phyloP scores from a whole-genome alignment of 2,797 vertebrate species.

The Neoniphon sammara region DNA sequence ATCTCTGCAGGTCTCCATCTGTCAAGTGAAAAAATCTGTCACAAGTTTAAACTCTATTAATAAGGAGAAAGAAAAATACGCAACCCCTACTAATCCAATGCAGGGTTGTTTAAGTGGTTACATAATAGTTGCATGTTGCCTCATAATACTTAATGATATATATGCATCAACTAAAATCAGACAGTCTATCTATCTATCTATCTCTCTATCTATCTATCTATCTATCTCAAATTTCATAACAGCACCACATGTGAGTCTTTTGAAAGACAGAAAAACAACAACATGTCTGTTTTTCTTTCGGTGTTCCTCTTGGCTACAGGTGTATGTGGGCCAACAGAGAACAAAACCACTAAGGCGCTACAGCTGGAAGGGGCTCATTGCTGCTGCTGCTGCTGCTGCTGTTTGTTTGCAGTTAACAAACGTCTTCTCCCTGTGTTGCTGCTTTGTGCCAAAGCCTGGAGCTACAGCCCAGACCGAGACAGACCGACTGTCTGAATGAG shows the following conservation, averaged over 20 bases:
- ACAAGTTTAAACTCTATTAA: no score
- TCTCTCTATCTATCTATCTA: background rate
- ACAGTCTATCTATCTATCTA: background rate
- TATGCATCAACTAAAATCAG: no score
- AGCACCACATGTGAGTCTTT: slow-evolving; percentile 1
- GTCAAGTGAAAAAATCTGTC: background rate
- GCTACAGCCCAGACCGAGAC: slow-evolving; percentile 68
- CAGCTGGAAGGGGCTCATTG: slow-evolving; percentile 26
- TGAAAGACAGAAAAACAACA: slow-evolving; percentile 27
- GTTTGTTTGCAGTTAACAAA: slow-evolving; percentile 60
- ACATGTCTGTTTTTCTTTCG: slow-evolving; percentile 11
- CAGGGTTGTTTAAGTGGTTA: no score
- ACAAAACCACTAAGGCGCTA: slow-evolving; percentile 18
- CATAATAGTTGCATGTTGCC: no score
- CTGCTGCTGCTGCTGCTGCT: slow-evolving; percentile 45
- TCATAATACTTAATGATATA: no score
- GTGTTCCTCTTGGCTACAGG: slow-evolving; percentile 29
- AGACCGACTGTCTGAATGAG: slow-evolving; percentile 70
- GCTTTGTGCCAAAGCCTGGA: slow-evolving; percentile 68
- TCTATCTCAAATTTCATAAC: slow-evolving; percentile 6
- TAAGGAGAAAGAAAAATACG: no score
- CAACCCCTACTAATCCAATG: no score
- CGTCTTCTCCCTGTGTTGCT: slow-evolving; percentile 52
- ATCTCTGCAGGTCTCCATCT: slow-evolving; percentile 7
- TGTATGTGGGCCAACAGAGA: slow-evolving; percentile 32